These are phyloP conservation scores for Phasianus colchicus DNA, from an alignment of 2,113 vertebrate species.

Conservation along the genomic window DNA sequence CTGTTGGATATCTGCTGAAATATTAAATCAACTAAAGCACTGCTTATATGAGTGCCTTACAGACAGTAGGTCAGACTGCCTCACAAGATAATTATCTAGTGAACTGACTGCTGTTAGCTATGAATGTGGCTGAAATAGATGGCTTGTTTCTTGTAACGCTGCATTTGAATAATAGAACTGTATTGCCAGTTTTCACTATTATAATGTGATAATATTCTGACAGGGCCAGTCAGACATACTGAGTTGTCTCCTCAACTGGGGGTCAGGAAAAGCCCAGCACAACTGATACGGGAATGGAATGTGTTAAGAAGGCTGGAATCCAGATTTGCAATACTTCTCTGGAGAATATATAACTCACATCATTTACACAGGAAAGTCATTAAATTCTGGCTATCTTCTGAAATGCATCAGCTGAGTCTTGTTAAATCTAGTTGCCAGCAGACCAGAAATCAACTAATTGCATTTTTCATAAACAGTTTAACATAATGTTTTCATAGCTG, in stretches of 20 bases:
- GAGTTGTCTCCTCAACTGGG: neutral
- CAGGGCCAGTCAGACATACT: neutral
- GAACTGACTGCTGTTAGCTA: neutral
- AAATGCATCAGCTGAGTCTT: neutral
- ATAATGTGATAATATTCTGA: neutral
- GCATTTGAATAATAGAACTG: neutral
- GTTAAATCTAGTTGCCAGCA: neutral
- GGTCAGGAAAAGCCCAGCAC: neutral
- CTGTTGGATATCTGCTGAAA: neutral
- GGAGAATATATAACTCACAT: neutral
- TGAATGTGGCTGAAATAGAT: neutral
- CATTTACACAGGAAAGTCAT: neutral
- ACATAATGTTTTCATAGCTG: neutral
- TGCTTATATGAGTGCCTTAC: neutral
- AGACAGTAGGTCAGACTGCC: neutral
- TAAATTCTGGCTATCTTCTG: neutral
- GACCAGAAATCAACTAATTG: constrained; percentile 1
- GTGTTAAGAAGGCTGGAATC: neutral
- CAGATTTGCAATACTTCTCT: neutral
- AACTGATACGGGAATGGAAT: neutral
- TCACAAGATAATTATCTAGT: neutral
- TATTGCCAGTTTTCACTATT: neutral
- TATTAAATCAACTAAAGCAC: neutral
- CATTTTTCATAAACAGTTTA: constrained; percentile 4
- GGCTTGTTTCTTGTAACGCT: neutral